A percentile compares a stretch with the other conserved stretches of the same genome.
These are phyloP conservation scores for Eremobia ochroleuca DNA, from an alignment of 2,888 invertebrate species.

Conservation along the genomic window DNA sequence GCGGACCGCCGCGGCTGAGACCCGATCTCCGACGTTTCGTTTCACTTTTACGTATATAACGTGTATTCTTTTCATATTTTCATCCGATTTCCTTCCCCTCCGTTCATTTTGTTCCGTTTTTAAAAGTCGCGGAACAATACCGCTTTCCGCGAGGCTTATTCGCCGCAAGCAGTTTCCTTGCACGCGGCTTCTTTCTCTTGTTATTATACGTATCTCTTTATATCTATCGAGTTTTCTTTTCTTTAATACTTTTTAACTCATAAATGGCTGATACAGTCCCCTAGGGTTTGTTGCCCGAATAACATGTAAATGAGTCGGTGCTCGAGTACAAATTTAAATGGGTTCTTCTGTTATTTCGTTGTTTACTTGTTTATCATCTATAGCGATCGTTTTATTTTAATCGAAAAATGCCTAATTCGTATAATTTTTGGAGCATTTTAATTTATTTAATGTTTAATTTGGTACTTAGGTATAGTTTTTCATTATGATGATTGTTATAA, in stretches of 20 bases:
- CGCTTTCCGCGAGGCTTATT: constrained; percentile 87
- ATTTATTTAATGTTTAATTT: constrained; percentile 66
- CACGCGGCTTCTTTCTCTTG: constrained; percentile 87
- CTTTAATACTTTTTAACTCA: constrained; percentile 90
- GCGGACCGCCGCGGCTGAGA: constrained; percentile 89
- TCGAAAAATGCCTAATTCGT: constrained; percentile 68
- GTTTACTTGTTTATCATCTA: constrained; percentile 74
- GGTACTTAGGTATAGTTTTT: constrained; percentile 59
- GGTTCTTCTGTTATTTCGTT: constrained; percentile 78
- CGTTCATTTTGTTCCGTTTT: constrained; percentile 90
- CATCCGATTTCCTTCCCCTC: constrained; percentile 91
- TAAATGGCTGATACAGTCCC: constrained; percentile 90
- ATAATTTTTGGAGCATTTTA: constrained; percentile 67
- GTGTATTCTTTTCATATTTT: constrained; percentile 91
- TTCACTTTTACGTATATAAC: constrained; percentile 89
- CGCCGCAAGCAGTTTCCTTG: constrained; percentile 90
- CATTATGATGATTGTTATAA: constrained; percentile 60
- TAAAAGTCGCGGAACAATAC: constrained; percentile 90
- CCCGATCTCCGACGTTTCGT: constrained; percentile 90
- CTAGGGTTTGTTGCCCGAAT: constrained; percentile 89
- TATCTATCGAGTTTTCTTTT: constrained; percentile 89
- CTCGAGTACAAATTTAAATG: constrained; percentile 86
- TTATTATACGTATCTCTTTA: constrained; percentile 88
- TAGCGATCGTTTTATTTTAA: constrained; percentile 70
- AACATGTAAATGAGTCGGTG: constrained; percentile 90